Conservation (phyloP, 2,797 vertebrate species). For the Cheirogaleus major region DNA sequence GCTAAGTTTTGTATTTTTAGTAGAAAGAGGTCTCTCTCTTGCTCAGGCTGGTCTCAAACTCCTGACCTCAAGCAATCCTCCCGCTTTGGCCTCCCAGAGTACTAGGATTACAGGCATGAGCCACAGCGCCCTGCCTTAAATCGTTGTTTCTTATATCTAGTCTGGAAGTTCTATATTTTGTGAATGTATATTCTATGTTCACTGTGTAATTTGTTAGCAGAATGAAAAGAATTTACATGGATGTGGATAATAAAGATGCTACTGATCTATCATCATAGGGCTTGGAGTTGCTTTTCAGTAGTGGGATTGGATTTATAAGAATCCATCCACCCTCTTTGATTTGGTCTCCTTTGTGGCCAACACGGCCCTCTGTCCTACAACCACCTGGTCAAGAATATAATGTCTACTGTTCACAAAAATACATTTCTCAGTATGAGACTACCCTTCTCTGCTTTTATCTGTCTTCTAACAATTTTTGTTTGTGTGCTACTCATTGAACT, state of each 20-base stretch:
- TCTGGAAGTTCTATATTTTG: constrained; percentile 21
- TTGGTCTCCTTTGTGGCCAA: background rate
- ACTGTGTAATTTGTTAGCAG: constrained; percentile 8
- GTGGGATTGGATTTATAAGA: background rate
- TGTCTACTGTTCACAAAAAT: background rate
- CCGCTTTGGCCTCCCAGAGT: too few relatives aligned
- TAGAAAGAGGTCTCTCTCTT: too few relatives aligned
- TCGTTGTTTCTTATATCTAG: constrained; percentile 4
- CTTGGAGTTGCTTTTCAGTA: background rate
- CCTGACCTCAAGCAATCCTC: too few relatives aligned
- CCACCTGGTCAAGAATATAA: background rate
- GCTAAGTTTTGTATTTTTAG: too few relatives aligned
- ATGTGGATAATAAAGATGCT: background rate
- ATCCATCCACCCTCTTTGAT: background rate
- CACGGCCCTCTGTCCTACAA: background rate
- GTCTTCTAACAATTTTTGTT: constrained; percentile 57
- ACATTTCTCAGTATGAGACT: background rate
- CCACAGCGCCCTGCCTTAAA: background rate
- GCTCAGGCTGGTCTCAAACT: too few relatives aligned
- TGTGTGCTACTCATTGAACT: constrained; percentile 19
- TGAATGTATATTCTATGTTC: background rate
- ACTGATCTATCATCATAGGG: background rate
- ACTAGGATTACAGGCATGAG: too few relatives aligned
- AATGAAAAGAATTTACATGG: background rate
- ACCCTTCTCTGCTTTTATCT: background rate